Percentiles rank a stretch among this genome's conserved stretches.
Evolutionary conservation across 2,113 vertebrate genomes (phyloP).

Genomic region (Dipodomys ordii): DNA sequence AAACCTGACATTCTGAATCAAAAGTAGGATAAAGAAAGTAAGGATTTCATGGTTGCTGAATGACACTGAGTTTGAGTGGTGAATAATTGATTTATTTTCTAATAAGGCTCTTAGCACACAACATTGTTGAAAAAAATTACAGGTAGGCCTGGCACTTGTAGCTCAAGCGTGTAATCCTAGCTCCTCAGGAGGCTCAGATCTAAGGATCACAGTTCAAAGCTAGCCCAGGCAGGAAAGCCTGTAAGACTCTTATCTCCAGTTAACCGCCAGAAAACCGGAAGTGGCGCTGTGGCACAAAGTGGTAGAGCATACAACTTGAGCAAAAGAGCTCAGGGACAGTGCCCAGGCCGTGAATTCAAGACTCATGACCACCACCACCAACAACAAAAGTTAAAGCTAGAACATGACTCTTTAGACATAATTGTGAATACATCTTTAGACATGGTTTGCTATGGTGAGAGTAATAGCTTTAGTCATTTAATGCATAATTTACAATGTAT

Average conservation of each 20-base stretch:
- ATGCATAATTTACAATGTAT: neutral
- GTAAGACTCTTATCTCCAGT: too few species aligned
- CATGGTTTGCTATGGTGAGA: conserved; percentile 41
- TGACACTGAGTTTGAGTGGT: neutral
- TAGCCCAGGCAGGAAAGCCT: too few species aligned
- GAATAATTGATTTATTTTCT: conserved; percentile 41
- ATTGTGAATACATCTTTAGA: neutral
- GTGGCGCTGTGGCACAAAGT: too few species aligned
- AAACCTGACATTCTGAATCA: conserved; percentile 23
- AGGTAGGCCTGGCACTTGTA: neutral
- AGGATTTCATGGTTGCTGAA: conserved; percentile 24
- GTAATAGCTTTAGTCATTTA: conserved; percentile 38
- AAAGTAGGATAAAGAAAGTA: conserved; percentile 12
- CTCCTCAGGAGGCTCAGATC: too few species aligned
- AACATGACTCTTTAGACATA: neutral
- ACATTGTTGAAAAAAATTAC: neutral
- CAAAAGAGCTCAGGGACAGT: too few species aligned
- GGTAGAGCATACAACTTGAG: too few species aligned
- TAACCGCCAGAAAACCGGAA: too few species aligned
- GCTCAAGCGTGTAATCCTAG: too few species aligned
- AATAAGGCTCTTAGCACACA: conserved; percentile 37
- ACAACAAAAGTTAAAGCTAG: too few species aligned
- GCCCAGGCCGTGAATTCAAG: too few species aligned
- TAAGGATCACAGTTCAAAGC: too few species aligned
- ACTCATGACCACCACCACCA: too few species aligned